Conservation (phyloP, 1,140 invertebrate species). For the Ips typographus region DNA sequence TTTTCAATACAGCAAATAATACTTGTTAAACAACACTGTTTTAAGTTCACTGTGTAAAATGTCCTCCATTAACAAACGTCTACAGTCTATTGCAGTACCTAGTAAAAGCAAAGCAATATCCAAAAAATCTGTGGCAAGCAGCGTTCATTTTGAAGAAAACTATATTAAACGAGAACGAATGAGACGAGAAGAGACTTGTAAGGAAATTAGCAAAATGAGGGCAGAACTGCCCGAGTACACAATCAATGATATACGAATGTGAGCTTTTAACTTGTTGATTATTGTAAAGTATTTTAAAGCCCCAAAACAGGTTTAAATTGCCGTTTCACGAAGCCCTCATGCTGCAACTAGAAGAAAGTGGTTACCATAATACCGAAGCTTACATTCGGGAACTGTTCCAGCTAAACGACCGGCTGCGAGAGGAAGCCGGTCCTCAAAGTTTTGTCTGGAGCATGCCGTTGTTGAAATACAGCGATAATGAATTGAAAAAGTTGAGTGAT, state of each 20-base stretch:
- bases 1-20: no score
- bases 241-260: conserved; percentile 33
- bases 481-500: conserved; percentile 53
- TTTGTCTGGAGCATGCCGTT: conserved; percentile 44
- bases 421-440: conserved; percentile 54
- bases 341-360: conserved; percentile 56
- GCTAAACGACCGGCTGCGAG: conserved; percentile 55
- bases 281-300: background rate
- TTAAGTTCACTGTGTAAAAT: no score
- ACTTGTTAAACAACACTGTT: no score
- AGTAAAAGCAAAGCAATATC: no score
- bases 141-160: conserved; percentile 24
- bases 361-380: conserved; percentile 52
- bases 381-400: conserved; percentile 57
- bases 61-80: no score
- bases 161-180: conserved; percentile 27
- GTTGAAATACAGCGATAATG: conserved; percentile 52
- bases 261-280: conserved; percentile 12
- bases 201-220: conserved; percentile 30
- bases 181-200: conserved; percentile 16
- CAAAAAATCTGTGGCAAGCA: background rate
- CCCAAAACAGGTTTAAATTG: conserved; percentile 52
- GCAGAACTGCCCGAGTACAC: conserved; percentile 26
- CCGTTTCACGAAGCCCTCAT: conserved; percentile 57
- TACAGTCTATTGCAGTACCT: no score